A percentile compares a stretch with the other conserved stretches of the same genome.
phyloP scores from a whole-genome alignment of 2,113 vertebrate species.

The Sardina pilchardus region DNA sequence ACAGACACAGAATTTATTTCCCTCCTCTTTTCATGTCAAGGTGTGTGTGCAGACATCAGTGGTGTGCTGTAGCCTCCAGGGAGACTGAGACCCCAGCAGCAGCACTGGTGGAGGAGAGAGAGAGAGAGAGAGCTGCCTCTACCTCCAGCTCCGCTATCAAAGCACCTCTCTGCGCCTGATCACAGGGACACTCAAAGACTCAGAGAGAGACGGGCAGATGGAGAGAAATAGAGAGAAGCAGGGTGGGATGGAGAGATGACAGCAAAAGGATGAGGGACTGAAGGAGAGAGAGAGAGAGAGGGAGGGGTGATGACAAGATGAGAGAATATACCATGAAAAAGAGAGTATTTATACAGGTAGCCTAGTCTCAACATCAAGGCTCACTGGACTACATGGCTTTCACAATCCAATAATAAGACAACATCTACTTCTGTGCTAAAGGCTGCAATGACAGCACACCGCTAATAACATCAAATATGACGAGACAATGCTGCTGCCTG shows the following conservation, averaged over 20 bases:
- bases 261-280: background rate
- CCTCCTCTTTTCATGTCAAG: background rate
- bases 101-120: constrained; percentile 22
- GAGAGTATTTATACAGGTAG: no score
- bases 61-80: background rate
- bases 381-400: no score
- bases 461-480: no score
- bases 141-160: background rate
- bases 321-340: no score
- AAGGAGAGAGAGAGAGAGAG: constrained; percentile 16
- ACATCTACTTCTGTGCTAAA: no score
- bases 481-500: no score
- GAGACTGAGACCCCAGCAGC: constrained; percentile 20
- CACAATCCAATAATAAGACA: no score
- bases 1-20: no score
- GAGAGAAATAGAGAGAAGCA: background rate
- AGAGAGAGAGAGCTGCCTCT: constrained; percentile 12
- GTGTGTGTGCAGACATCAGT: background rate
- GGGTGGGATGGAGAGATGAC: background rate
- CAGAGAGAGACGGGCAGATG: background rate
- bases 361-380: no score
- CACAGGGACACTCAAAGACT: background rate
- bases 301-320: background rate
- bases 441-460: no score
- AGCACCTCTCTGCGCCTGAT: background rate